A percentile compares a stretch with the other conserved stretches of the same genome.
Conservation (phyloP, 2,113 vertebrate species). For the Dicerorhinus sumatrensis region DNA sequence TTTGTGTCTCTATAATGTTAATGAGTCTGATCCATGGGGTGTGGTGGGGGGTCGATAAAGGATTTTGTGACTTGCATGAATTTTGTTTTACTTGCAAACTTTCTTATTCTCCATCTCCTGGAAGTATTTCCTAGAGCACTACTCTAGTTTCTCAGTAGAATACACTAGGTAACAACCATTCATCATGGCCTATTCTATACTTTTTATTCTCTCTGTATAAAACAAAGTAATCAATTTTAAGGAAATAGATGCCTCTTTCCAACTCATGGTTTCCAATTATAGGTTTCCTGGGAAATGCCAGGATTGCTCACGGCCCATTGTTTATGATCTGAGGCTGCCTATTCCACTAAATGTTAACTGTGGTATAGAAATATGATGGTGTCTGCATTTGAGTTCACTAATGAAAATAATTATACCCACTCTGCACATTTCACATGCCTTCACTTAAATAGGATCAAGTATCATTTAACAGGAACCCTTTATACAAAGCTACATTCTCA, state of each 20-base stretch:
- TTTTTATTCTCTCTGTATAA: slow-evolving; percentile 55
- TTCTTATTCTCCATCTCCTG: background rate
- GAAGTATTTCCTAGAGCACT: background rate
- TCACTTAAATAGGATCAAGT: slow-evolving; percentile 66
- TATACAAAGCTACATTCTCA: slow-evolving; percentile 7
- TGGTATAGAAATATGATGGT: slow-evolving; percentile 53
- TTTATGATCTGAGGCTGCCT: slow-evolving; percentile 51
- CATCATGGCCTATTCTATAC: background rate
- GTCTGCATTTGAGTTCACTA: slow-evolving; percentile 59
- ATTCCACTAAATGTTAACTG: slow-evolving; percentile 73
- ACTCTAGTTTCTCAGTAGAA: background rate
- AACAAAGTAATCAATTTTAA: slow-evolving; percentile 49
- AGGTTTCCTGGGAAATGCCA: slow-evolving; percentile 67
- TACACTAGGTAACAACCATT: background rate
- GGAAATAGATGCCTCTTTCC: slow-evolving; percentile 47
- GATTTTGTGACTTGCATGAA: background rate
- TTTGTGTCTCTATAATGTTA: background rate
- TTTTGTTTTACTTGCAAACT: background rate
- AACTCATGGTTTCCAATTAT: slow-evolving; percentile 54
- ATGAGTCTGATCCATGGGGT: background rate
- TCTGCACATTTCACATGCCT: slow-evolving; percentile 62
- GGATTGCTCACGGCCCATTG: background rate
- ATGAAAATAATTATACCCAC: slow-evolving; percentile 78
- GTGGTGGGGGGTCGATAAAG: too few species aligned
- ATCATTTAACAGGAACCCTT: slow-evolving; percentile 59